Evolutionary conservation across 2,797 vertebrate genomes (phyloP), one percentile per base, ranked within the genome.

Genomic region (Danio albolineatus): DNA sequence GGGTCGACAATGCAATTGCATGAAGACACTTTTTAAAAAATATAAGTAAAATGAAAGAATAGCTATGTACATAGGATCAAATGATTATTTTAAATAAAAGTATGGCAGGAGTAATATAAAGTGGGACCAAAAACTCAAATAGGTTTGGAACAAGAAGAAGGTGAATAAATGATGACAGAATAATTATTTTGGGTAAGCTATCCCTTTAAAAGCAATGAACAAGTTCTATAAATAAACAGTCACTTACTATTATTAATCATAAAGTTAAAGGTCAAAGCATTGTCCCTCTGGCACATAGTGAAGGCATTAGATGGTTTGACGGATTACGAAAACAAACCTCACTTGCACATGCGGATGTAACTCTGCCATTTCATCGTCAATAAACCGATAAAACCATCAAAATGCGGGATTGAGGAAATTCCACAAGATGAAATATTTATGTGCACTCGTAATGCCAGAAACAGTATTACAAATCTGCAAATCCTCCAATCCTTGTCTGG

Each of bases 371-470:
- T 76, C 78, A 67, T 71, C 6, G 10, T 61, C 57, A 79, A 64
- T 41, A 78, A 56, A 73, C 21, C 67, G 57, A 53, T 54, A 79
- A 79, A 72, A 54, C 61, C 48, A 59, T 60, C 36, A 46, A 74
- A 65, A 65, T 28, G 44, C 7, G 3, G n/a, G 38, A 73, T 21
- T 65, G 67, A 78, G 76, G 44, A 67, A 78, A 82, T 60, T 74
- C 39, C 62, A 79, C 53, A 67, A 73, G 61, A 82, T 79, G 60
- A 78, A 54, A 82, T 74, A 74, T 74, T 79, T 78, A 73, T 66
- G 65, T 60, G 53, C 8, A 1, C 46, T 60, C 19, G 38, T 73
- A 78, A 73, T 82, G 54, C 75, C 44, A 65, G 48, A 78, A 28
- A 76, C 61, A 66, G 19, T 57, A 78, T 66, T 78, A 73, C 61